Evolutionary conservation across 92 coral and sea anemone genomes (phyloP).

Genomic region (Phenganax stokvisi): DNA sequence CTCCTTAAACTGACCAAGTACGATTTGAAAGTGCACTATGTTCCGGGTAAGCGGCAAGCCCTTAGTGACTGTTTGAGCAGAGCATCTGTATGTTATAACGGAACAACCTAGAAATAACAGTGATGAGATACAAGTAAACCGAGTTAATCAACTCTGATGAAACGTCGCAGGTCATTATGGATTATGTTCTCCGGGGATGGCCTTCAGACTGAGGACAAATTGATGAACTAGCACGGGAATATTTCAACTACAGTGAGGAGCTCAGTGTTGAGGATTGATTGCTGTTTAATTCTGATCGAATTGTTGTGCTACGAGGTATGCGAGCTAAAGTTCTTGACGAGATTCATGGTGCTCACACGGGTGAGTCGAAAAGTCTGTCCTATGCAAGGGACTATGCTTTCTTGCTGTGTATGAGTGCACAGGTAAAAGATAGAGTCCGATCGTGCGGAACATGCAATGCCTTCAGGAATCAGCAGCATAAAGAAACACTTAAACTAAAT

Average conservation of each 20-base stretch:
- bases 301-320: constrained; percentile 29
- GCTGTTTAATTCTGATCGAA: constrained; percentile 47
- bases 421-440: too few relatives aligned
- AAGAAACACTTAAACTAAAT: too few relatives aligned
- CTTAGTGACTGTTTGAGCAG: constrained; percentile 53
- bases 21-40: constrained; percentile 42
- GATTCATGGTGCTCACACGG: constrained; percentile 38
- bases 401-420: too few relatives aligned
- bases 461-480: too few relatives aligned
- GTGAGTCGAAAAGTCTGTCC: constrained; percentile 48
- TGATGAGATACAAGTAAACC: constrained; percentile 46
- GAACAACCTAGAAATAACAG: constrained; percentile 31
- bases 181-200: constrained; percentile 49
- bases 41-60: constrained; percentile 41
- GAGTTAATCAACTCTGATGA: constrained; percentile 34
- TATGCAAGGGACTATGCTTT: not conserved
- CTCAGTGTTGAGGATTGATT: constrained; percentile 56
- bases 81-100: constrained; percentile 40
- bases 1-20: constrained; percentile 50
- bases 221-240: constrained; percentile 54
- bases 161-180: constrained; percentile 45
- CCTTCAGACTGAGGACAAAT: constrained; percentile 37
- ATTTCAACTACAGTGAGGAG: constrained; percentile 49
- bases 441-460: too few relatives aligned
- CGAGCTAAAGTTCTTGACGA: constrained; percentile 30